Base-by-base conservation (phyloP, 2,888 invertebrate genomes). In the Orthosia incerta region DNA sequence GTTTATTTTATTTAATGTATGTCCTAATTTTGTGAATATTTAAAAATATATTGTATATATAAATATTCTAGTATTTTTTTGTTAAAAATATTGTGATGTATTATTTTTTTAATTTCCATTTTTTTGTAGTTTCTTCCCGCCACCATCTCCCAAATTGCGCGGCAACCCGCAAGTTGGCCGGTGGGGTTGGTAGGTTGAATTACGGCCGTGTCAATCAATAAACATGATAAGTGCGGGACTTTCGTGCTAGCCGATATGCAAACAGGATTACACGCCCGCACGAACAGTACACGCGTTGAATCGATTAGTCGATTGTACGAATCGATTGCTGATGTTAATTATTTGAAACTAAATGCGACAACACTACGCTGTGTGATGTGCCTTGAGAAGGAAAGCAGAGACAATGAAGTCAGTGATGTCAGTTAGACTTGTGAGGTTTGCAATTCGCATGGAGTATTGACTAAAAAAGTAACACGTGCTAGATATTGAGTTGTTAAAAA, bases 181-280 rank as follows among this genome's bases (percentile, higher is more conserved):
- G 89, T 89, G 86, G 90, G 91, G 91, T 91, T 89, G 91, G 90
- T 93, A 90, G 92, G 91, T 91, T 95, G 95, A 96, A 94, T 95
- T 96, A 95, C 93, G 93, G 92, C 94, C 94, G 94, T 95, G 96
- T 96, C 96, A 96, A 96, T 96, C 96, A 96, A 96, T 96, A 96
- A 95, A 95, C 95, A 95, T 95, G 95, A 96, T 96, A 96, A 95
- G 95, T 95, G 95, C 93, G 91, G 91, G 93, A 93, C 93, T 94
- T 94, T 93, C 95, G 95, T 96, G 95, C 94, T 83, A 77, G 89
- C 90, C 93, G 95, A 95, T 95, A 96, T 95, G 95, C 95, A 95
- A 96, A 95, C 95, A 92, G 94, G 93, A 93, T 93, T 94, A 93
- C 93, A 90, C 91, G 89, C 87, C 91, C 84, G 87, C 88, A 88